Evolutionary conservation across 2,888 invertebrate species (phyloP).

Genomic region (Lithophane socia): DNA sequence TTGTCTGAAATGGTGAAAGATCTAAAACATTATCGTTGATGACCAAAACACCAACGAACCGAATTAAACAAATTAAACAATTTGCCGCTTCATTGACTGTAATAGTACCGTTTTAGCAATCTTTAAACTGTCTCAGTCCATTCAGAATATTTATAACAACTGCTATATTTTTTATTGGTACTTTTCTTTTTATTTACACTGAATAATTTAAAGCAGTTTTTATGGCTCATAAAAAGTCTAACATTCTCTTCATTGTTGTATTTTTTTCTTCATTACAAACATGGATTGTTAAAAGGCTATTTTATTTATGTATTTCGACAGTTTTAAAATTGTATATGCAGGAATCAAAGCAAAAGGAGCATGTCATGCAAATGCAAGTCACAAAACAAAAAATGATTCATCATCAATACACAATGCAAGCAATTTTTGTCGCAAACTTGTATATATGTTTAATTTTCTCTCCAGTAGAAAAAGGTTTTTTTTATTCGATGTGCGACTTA

Average conservation of each 20-base stretch:
- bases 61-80: conserved; percentile 38
- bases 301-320: conserved; percentile 5
- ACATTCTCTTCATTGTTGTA: conserved; percentile 41
- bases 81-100: conserved; percentile 51
- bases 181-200: conserved; percentile 29
- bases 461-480: neutral
- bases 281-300: neutral
- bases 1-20: conserved; percentile 3
- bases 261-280: conserved; percentile 28
- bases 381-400: conserved; percentile 11
- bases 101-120: conserved; percentile 43
- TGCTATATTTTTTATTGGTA: conserved; percentile 34
- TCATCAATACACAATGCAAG: conserved; percentile 13
- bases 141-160: conserved; percentile 43
- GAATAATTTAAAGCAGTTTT: conserved; percentile 52
- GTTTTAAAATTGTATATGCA: conserved; percentile 11
- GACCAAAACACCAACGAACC: conserved; percentile 26
- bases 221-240: conserved; percentile 43
- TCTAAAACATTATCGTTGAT: conserved; percentile 16
- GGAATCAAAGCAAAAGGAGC: conserved; percentile 3
- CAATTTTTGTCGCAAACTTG: conserved; percentile 5
- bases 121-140: conserved; percentile 26
- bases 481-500: neutral
- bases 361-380: conserved; percentile 10
- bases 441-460: conserved; percentile 7